phyloP scores from a whole-genome alignment of 2,113 vertebrate genomes.

The Tragelaphus scriptus region DNA sequence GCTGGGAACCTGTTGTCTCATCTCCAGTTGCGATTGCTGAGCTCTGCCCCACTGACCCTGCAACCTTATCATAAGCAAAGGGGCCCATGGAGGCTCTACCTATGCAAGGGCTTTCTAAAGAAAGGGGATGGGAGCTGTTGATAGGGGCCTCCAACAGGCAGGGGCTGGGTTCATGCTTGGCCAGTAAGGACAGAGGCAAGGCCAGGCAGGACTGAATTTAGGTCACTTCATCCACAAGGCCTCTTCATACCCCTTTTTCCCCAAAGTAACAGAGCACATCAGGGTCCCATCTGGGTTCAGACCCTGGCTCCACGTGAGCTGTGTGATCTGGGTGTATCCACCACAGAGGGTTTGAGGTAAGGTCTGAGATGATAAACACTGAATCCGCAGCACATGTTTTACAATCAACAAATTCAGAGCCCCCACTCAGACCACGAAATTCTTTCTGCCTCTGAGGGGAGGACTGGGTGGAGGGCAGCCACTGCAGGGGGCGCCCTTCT shows the following conservation, averaged over 20 bases:
- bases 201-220: neutral
- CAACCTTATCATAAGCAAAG: neutral
- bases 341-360: neutral
- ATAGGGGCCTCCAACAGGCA: neutral
- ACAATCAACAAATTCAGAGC: neutral
- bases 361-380: neutral
- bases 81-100: neutral
- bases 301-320: neutral
- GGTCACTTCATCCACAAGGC: neutral
- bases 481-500: neutral
- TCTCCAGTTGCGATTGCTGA: neutral
- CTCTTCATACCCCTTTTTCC: neutral
- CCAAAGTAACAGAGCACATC: neutral
- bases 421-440: neutral
- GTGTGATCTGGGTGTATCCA: neutral
- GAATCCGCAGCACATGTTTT: neutral
- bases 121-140: neutral
- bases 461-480: neutral
- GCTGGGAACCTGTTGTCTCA: neutral
- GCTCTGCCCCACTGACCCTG: neutral
- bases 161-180: neutral
- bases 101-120: neutral
- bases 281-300: neutral
- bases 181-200: neutral
- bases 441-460: neutral